Evolutionary conservation across 2,888 invertebrate species (phyloP).

Genomic region (Myopa tessellatipennis): DNA sequence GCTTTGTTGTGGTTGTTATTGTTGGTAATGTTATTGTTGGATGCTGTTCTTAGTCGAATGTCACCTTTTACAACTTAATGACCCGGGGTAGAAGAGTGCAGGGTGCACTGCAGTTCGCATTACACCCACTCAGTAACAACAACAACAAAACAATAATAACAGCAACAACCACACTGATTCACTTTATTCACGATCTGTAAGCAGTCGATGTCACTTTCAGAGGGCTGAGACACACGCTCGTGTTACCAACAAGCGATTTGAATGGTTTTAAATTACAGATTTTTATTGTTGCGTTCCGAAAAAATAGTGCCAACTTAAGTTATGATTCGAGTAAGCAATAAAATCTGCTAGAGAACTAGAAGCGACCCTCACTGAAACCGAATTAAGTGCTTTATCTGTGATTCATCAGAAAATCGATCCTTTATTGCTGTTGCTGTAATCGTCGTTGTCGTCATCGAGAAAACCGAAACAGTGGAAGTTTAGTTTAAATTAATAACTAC

Average conservation of each 20-base stretch:
- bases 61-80: constrained; percentile 4
- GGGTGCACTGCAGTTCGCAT: constrained; percentile 12
- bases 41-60: constrained; percentile 1
- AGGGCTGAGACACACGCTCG: neutral
- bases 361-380: no score
- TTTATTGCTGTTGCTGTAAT: neutral
- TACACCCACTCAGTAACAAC: constrained; percentile 39
- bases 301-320: no score
- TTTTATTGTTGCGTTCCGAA: neutral
- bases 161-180: neutral
- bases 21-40: neutral
- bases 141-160: neutral
- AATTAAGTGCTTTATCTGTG: no score
- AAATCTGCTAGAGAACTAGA: no score
- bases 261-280: neutral
- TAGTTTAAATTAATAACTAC: no score
- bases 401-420: no score
- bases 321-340: no score
- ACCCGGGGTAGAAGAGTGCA: neutral
- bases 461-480: no score
- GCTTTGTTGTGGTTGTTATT: constrained; percentile 7
- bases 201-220: neutral
- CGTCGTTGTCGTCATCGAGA: neutral
- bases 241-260: neutral
- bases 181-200: no score